phyloP scores from a whole-genome alignment of 1,140 invertebrate genomes.

The Cydia fagiglandana region DNA sequence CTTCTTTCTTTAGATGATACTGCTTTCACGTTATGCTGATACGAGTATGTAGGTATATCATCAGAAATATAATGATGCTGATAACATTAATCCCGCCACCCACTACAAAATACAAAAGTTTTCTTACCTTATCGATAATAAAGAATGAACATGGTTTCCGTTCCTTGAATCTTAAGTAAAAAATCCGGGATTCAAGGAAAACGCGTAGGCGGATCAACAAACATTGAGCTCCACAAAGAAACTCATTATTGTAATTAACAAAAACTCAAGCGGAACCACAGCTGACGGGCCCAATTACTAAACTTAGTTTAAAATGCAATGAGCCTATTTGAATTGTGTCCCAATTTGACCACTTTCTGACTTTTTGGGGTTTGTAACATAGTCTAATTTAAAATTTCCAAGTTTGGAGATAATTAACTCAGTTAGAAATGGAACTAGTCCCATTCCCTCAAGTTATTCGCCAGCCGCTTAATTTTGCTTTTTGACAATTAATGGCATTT shows the following conservation, averaged over 20 bases:
- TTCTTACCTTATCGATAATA: too few relatives aligned
- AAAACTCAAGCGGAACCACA: slow-evolving; percentile 3
- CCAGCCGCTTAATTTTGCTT: neutral
- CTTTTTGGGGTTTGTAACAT: slow-evolving; percentile 17
- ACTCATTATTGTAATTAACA: slow-evolving; percentile 6
- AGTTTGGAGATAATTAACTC: slow-evolving; percentile 20
- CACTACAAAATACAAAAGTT: too few relatives aligned
- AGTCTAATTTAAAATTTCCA: slow-evolving; percentile 20
- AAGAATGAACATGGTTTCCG: too few relatives aligned
- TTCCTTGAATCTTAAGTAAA: too few relatives aligned
- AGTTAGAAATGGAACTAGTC: slow-evolving; percentile 25
- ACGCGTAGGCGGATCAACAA: neutral
- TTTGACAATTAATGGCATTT: neutral
- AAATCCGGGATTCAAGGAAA: too few relatives aligned
- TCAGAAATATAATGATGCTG: too few relatives aligned
- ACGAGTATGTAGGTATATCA: too few relatives aligned
- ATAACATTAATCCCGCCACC: too few relatives aligned
- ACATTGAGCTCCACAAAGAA: neutral
- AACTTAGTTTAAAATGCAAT: slow-evolving; percentile 4
- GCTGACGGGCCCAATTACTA: neutral
- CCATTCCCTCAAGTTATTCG: neutral
- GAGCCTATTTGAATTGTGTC: slow-evolving; percentile 5
- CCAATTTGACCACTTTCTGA: slow-evolving; percentile 5
- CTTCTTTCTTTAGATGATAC: too few relatives aligned
- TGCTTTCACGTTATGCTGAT: too few relatives aligned